Conservation (phyloP, 2,888 invertebrate genomes). For the Lordiphosa fenestrarum region DNA sequence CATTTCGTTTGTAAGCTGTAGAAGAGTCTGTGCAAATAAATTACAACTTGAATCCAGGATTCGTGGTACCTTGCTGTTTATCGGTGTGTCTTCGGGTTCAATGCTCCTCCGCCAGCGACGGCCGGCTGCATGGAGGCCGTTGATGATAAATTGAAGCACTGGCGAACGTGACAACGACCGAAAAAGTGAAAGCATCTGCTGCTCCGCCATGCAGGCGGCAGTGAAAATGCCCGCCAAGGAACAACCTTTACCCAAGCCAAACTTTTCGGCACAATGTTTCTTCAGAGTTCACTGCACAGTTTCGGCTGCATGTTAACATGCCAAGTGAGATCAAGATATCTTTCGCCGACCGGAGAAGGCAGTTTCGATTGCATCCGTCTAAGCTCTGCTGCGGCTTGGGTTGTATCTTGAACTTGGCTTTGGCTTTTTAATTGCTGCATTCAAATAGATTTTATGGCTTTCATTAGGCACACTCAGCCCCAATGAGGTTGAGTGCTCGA, state of each 20-base stretch:
- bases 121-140: slow-evolving; percentile 37
- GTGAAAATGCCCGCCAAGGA: slow-evolving; percentile 43
- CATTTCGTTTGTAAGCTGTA: slow-evolving; percentile 28
- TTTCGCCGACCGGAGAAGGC: slow-evolving; percentile 10
- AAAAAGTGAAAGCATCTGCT: slow-evolving; percentile 71
- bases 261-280: slow-evolving; percentile 11
- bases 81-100: slow-evolving; percentile 43
- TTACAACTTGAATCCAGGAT: slow-evolving; percentile 42
- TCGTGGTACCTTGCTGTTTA: slow-evolving; percentile 9
- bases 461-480: slow-evolving; percentile 45
- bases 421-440: slow-evolving; percentile 43
- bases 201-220: slow-evolving; percentile 9
- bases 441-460: slow-evolving; percentile 48
- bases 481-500: slow-evolving; percentile 43
- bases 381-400: slow-evolving; percentile 1
- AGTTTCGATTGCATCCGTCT: slow-evolving; percentile 4
- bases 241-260: slow-evolving; percentile 40
- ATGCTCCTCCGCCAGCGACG: slow-evolving; percentile 34
- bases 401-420: slow-evolving; percentile 17
- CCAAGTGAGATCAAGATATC: slow-evolving; percentile 36
- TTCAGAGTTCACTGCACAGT: slow-evolving; percentile 53
- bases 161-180: slow-evolving; percentile 69
- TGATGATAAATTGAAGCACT: slow-evolving; percentile 67
- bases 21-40: slow-evolving; percentile 54
- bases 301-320: slow-evolving; percentile 47